Conservation (phyloP, 2,797 vertebrate genomes). For the Rhynchotus rufescens region DNA sequence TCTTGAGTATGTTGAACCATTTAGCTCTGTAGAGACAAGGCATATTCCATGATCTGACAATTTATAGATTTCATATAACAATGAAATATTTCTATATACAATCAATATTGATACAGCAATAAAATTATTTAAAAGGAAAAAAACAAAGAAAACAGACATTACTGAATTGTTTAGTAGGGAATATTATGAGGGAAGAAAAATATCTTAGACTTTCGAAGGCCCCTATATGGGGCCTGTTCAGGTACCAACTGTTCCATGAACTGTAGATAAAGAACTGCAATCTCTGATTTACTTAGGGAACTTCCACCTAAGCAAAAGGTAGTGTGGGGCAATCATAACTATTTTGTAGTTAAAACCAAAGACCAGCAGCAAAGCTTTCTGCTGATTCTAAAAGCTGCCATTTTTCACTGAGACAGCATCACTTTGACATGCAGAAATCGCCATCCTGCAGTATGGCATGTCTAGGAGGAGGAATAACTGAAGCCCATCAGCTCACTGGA, state of each 20-base stretch:
- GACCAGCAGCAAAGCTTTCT: neutral
- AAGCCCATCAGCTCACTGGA: neutral
- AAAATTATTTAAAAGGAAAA: neutral
- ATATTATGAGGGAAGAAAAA: neutral
- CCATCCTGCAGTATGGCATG: neutral
- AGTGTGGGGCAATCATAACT: neutral
- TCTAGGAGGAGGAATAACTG: neutral
- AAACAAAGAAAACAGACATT: neutral
- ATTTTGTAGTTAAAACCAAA: neutral
- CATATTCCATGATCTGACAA: neutral
- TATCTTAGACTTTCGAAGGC: neutral
- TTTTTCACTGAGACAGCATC: neutral
- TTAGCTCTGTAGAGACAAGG: neutral
- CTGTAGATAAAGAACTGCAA: neutral
- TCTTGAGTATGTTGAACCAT: neutral
- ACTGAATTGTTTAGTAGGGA: neutral
- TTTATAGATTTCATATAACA: neutral
- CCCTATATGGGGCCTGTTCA: neutral
- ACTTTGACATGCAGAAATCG: neutral
- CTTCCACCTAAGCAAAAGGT: neutral
- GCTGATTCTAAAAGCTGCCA: neutral
- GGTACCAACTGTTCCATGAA: neutral
- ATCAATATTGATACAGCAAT: neutral
- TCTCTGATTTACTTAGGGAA: neutral
- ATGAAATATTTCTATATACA: neutral